These are phyloP conservation scores for Cyclophora albipunctata DNA, from an alignment of 2,888 invertebrate genomes.

Conservation along the genomic window DNA sequence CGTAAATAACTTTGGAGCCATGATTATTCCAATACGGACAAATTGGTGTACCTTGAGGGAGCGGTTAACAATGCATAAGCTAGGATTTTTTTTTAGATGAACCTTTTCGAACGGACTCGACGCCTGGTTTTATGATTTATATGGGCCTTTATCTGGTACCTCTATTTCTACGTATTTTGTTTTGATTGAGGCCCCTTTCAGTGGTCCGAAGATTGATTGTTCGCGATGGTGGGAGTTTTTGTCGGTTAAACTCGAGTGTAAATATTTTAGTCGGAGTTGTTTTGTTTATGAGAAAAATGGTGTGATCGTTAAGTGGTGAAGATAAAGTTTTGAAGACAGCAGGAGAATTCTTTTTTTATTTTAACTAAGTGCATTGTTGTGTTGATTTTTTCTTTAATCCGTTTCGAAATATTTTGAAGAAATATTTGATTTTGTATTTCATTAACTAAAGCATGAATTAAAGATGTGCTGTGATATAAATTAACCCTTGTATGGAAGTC, in stretches of 20 bases:
- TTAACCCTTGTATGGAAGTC: too few species aligned
- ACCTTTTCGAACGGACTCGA: constrained; percentile 64
- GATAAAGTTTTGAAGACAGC: constrained; percentile 7
- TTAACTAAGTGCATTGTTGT: too few species aligned
- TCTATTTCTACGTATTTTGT: constrained; percentile 64
- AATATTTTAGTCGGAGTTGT: constrained; percentile 57
- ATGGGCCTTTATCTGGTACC: constrained; percentile 62
- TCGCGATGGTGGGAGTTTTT: constrained; percentile 66
- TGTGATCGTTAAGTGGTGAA: constrained; percentile 22
- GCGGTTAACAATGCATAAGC: constrained; percentile 48
- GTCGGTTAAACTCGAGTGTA: constrained; percentile 54
- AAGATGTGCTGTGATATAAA: too few species aligned
- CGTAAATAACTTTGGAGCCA: constrained; percentile 58
- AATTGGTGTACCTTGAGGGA: constrained; percentile 61
- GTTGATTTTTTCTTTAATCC: too few species aligned
- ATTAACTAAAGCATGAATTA: too few species aligned
- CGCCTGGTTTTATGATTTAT: constrained; percentile 75
- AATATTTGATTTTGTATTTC: too few species aligned
- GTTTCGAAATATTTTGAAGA: too few species aligned
- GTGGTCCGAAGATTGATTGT: constrained; percentile 68
- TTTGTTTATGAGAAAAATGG: constrained; percentile 27
- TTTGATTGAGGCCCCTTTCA: constrained; percentile 73
- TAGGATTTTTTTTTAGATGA: constrained; percentile 57
- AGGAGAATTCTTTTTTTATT: too few species aligned
- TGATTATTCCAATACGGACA: constrained; percentile 66